Conservation (phyloP, 2,797 vertebrate species). For the Peromyscus nudipes region DNA sequence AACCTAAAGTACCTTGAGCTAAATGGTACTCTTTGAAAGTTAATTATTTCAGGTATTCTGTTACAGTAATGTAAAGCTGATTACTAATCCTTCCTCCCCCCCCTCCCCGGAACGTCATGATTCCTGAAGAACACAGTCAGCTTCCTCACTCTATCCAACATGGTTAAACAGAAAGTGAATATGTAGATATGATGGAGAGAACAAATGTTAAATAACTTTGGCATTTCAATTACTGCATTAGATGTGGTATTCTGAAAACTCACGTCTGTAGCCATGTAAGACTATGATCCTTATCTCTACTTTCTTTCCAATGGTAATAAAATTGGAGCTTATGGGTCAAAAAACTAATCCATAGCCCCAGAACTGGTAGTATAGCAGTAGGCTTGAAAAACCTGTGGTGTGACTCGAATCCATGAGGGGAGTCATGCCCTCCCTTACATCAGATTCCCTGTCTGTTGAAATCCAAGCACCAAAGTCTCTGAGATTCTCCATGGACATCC, state of each 20-base stretch:
- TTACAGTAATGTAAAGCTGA: not conserved
- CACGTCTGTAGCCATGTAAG: not conserved
- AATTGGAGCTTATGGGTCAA: not conserved
- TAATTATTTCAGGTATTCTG: not conserved
- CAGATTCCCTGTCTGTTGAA: not conserved
- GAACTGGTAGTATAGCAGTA: not conserved
- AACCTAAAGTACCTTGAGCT: not conserved
- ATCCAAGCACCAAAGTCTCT: not conserved
- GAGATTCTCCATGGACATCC: not conserved
- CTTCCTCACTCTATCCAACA: not conserved
- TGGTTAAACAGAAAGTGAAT: not conserved
- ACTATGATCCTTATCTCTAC: not conserved
- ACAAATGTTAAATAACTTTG: slow-evolving; percentile 18
- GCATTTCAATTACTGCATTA: not conserved
- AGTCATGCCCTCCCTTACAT: not conserved
- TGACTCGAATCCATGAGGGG: not conserved
- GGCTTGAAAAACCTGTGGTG: not conserved
- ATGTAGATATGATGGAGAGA: not conserved
- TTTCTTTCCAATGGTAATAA: not conserved
- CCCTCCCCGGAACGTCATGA: not conserved
- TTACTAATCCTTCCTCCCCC: not conserved
- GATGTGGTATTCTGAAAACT: not conserved
- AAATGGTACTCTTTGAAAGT: not conserved
- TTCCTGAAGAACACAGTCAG: not conserved
- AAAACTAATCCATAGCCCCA: not conserved